Evolutionary conservation across 2,113 vertebrate species (phyloP), one percentile per base, ranked within the genome.

Genomic region (Indicator indicator): DNA sequence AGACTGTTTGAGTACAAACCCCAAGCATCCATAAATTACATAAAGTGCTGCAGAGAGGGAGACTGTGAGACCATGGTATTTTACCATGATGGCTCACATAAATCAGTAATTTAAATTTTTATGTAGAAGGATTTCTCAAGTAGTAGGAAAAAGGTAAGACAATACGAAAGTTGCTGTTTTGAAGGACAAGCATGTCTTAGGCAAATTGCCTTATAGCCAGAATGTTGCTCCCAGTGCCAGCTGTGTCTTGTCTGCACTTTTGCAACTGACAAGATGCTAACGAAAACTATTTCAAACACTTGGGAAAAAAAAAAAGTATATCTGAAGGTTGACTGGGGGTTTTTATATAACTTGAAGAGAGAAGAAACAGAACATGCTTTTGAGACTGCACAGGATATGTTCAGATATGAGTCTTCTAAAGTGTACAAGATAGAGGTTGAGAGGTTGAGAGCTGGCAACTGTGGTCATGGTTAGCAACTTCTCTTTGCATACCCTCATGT

Each of bases 271-370:
- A 90, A 78, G 40, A 71, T 63, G 19, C 52, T 82, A 59, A 88
- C 50, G 88, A 84, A 90, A 93, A 52, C 18, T 54, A 74, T 38
- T 95, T 86, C 64, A 80, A 93, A 90, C 21, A 52, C 48, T 60
- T 59, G 20, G 50, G 48, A 1, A 32, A 55, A 68, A 40, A 79
- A 68, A 55, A 55, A 63, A 5, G 0, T 12, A 28, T 46, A 86
- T 95, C 60, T 83, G 30, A 84, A 88, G 33, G 44, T 40, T 60
- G 27, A 38, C 20, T 38, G 62, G 42, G 77, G 46, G 5, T 63
- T 67, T 48, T 54, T 11, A 52, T 26, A 26, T 52, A 72, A 65
- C 62, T 84, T 52, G 8, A 55, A 59, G n/a, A 91, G 11, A 83
- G 40, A 69, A 72, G 5, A 91, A 81, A 69, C 2, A 75, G 28